A percentile compares a stretch with the other conserved stretches of the same genome.
Evolutionary conservation across 2,113 vertebrate genomes (phyloP).

Genomic region (Falco punctatus): DNA sequence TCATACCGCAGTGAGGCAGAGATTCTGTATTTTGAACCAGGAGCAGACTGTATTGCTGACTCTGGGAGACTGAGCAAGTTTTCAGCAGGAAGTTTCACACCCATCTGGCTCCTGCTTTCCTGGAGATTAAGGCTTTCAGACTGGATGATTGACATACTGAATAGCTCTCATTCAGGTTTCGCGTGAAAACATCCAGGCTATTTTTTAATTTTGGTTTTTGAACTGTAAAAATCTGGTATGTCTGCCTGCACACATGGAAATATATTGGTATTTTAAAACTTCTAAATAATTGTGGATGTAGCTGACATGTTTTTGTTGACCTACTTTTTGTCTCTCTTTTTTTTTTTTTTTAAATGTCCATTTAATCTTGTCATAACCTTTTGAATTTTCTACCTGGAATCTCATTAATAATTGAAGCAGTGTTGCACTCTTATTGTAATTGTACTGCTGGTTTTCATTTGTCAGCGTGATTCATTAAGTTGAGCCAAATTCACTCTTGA

Average conservation of each 20-base stretch:
- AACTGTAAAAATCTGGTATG: background rate
- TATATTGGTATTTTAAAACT: background rate
- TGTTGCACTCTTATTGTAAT: background rate
- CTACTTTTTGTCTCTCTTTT: background rate
- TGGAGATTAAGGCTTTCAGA: background rate
- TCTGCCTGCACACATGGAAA: background rate
- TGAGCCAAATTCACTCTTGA: conserved; percentile 42
- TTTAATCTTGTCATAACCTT: background rate
- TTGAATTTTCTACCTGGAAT: background rate
- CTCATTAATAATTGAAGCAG: conserved; percentile 11
- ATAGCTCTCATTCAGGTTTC: background rate
- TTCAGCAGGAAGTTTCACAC: background rate
- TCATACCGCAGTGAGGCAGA: background rate
- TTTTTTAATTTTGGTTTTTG: background rate
- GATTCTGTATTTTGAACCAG: background rate
- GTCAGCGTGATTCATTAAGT: conserved; percentile 53
- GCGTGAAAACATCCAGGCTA: background rate
- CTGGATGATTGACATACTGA: background rate
- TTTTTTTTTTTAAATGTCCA: background rate
- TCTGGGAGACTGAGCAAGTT: background rate
- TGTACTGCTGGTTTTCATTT: conserved; percentile 47
- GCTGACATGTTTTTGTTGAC: background rate
- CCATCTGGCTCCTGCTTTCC: background rate
- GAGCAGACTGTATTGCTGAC: background rate
- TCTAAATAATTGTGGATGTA: background rate